Base-by-base conservation (phyloP, 2,797 vertebrate genomes). In the Xenopus petersii region DNA sequence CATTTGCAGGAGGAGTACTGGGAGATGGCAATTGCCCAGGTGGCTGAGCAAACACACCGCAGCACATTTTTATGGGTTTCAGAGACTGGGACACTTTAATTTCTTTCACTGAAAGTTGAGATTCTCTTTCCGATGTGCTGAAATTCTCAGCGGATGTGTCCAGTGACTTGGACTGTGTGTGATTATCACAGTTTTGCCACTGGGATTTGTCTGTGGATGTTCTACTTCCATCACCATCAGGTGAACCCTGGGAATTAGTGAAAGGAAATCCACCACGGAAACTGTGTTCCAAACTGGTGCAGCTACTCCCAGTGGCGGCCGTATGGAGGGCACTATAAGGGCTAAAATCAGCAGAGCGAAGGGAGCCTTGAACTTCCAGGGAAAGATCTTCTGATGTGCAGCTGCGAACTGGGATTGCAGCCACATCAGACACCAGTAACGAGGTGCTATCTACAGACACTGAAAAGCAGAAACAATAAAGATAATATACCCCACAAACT, bases 381-480 rank as follows among this genome's bases (percentile, higher is more conserved):
- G 94, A 95, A 80, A 95, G 81, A 81, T 95, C 93, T 33, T 95
- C 94, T 0, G 94, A 94, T 56, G 94, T 94, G 83, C 84, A 92
- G 73, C 91, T 95, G 70, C 61, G 89, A 70, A 90, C 93, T 0
- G 88, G 93, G 0, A 84, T 59, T 42, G 94, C 87, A 0, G 81
- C 89, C 16, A 89, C 85, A 81, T 95, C 95, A 0, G 94, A 94
- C 12, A 89, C 92, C 81, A 93, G 87, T 66, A 94, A 81, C 36
- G 94, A 95, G 0, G 90, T 84, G 58, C 91, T 94, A 82, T 94
- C 92, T 64, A 91, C 93, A 0, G 93, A 94, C 51, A 88, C 96
- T 97, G 86, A 16, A 81, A 83, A 73, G 75, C 21, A 51, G 36
- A 42, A 42, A 42, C 36, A 42, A 42, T 42, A 42, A 3, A 42